Base-by-base conservation (phyloP, 2,888 invertebrate genomes). In the Hecatera dysodea region DNA sequence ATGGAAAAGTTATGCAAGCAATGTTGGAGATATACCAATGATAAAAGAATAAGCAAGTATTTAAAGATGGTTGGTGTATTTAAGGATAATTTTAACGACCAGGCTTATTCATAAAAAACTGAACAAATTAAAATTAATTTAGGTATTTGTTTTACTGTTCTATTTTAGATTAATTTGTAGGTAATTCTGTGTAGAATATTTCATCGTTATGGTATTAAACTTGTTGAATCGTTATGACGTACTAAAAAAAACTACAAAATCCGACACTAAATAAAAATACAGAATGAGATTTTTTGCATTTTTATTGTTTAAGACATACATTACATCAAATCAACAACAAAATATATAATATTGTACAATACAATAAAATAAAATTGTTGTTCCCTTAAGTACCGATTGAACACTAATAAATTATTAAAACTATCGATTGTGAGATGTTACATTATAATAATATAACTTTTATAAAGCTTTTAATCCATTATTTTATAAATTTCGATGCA, bases 341-440 rank as follows among this genome's bases (percentile, higher is more conserved):
- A 64, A 72, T 71, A 60, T 59, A 73, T 52, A 63, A 48, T 60
- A 75, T 75, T 70, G 60, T 66, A 76, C 72, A 79, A 50, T 55
- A 72, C 24, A 46, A 61, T 65, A 66, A 78, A 78, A 72, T 70
- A 73, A 56, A 36, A 72, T 67, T 70, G 48, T 84, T 86, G 78
- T 66, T 86, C 80, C 80, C 84, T 86, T 89, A 89, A 89, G 89
- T 89, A 89, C 88, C 74, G 71, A 83, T 79, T 87, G 89, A 89
- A 88, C 88, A 89, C 89, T 83, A 84, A 80, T 75, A 75, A 77
- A 72, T 70, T 78, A 75, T 56, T 81, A 75, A 64, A 75, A 70
- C 75, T 82, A 78, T 19, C 8, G 42, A 65, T 36, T 50, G 71
- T 63, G 62, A 80, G 59, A 72, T 68, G 74, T 52, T 81, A 83